Base-by-base conservation (phyloP, 2,113 vertebrate species). In the Penelope pileata region DNA sequence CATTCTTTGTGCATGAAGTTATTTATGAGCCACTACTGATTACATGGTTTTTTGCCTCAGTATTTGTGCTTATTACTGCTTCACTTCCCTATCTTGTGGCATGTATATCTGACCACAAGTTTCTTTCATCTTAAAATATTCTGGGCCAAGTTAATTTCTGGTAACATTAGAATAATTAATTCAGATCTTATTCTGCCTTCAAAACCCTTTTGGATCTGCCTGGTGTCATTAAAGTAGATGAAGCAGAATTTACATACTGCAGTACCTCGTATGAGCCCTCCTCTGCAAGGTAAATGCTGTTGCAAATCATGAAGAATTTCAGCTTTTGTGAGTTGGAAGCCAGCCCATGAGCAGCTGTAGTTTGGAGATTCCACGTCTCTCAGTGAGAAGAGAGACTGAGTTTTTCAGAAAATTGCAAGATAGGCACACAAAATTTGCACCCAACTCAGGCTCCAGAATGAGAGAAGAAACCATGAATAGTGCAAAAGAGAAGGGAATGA, bases 11-110 rank as follows among this genome's bases (percentile, higher is more conserved):
- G 78, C 38, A 48, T 59, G n/a, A 45, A 72, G 29, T 82, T 86
- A 90, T 90, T 94, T 85, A 90, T 76, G 79, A 67, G 48, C 59
- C 59, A 24, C 17, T 24, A 53, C 86, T 93, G 94, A 96, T 96
- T 93, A 96, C 72, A 86, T 36, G 43, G 0, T 3, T 16, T 76
- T 95, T 92, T 62, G 5, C 93, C 86, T 83, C 79, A 64, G 50
- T 73, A 88, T 92, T 95, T 94, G 67, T 90, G n/a, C 56, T 80
- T 69, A 58, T 93, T 86, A 24, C 34, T 51, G 40, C 76, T 53
- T 69, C 27, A 22, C 88, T 96, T 96, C 96, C 96, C 92, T 90
- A 95, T 96, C 96, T 95, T 93, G 88, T 40, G 94, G 88, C 53
- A 86, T 36, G 72, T 73, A 43, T 94, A 94, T 95, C 93, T 96